These are phyloP conservation scores for Nettapus auritus DNA, from an alignment of 2,113 vertebrate species.

Conservation along the genomic window DNA sequence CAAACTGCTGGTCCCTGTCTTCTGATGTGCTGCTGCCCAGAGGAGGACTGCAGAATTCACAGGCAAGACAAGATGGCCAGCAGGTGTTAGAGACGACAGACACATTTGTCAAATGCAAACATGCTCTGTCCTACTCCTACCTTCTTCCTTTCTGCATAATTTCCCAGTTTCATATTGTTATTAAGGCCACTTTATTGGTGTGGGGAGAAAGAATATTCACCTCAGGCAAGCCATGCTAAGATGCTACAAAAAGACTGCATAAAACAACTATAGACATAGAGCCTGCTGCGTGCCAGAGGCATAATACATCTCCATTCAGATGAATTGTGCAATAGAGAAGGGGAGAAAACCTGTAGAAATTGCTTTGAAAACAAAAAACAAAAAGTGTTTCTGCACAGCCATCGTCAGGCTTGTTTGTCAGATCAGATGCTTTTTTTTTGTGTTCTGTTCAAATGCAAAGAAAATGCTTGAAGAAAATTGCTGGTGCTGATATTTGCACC, in stretches of 20 bases:
- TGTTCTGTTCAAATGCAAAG: conserved; percentile 48
- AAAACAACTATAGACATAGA: conserved; percentile 17
- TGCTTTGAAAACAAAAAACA: conserved; percentile 43
- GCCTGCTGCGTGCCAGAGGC: conserved; percentile 37
- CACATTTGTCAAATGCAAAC: not conserved
- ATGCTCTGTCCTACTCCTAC: not conserved
- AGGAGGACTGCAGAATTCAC: not conserved
- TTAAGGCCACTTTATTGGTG: not conserved
- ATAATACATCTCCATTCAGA: conserved; percentile 2
- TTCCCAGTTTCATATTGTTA: not conserved
- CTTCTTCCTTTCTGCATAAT: not conserved
- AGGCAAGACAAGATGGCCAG: not conserved
- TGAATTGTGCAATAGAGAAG: not conserved
- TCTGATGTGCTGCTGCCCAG: not conserved
- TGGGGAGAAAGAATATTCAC: not conserved
- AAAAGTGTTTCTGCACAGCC: conserved; percentile 36
- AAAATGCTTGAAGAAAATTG: conserved; percentile 46
- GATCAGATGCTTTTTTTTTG: not conserved
- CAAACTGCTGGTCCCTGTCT: not conserved
- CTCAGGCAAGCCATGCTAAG: not conserved
- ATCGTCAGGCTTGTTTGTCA: conserved; percentile 53
- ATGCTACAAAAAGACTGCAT: not conserved
- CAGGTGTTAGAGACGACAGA: not conserved
- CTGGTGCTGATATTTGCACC: conserved; percentile 38
- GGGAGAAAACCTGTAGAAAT: conserved; percentile 41